phyloP scores from a whole-genome alignment of 2,797 vertebrate species.

The Nannoperca obscura region DNA sequence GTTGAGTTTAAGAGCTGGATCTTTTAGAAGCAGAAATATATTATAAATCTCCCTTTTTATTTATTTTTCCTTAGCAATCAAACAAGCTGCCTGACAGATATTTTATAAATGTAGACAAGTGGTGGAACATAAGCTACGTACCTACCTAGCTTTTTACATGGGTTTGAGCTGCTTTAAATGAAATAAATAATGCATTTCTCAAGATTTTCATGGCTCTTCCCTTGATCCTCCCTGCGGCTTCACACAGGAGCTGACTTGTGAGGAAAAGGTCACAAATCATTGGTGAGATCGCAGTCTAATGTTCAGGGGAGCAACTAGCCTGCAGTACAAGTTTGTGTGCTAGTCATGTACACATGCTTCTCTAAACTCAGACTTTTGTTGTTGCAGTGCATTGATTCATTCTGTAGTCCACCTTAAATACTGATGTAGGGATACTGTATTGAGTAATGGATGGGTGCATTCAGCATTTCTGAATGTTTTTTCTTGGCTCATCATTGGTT shows the following conservation, averaged over 20 bases:
- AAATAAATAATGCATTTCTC: slow-evolving; percentile 7
- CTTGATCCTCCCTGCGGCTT: slow-evolving; percentile 24
- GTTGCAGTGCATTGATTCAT: slow-evolving; percentile 42
- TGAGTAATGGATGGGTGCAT: background rate
- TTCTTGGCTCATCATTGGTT: slow-evolving; percentile 7
- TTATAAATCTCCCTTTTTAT: slow-evolving; percentile 29
- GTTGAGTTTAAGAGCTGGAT: slow-evolving; percentile 52
- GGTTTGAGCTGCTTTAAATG: slow-evolving; percentile 5
- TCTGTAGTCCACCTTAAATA: slow-evolving; percentile 12
- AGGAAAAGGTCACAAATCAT: slow-evolving; percentile 51
- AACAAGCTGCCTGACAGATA: slow-evolving; percentile 14
- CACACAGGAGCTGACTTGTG: slow-evolving; percentile 29
- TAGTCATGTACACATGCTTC: slow-evolving; percentile 47
- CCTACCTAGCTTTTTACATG: slow-evolving; percentile 7
- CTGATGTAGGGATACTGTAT: background rate
- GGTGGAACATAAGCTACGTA: slow-evolving; percentile 2
- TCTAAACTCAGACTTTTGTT: slow-evolving; percentile 16
- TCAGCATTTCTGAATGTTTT: slow-evolving; percentile 10
- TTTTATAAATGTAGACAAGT: slow-evolving; percentile 32
- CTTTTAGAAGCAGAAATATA: slow-evolving; percentile 51
- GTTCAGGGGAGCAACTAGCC: slow-evolving; percentile 37
- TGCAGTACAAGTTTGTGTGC: slow-evolving; percentile 40
- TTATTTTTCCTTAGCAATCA: slow-evolving; percentile 41
- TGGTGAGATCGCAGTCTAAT: slow-evolving; percentile 39
- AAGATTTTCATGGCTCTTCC: slow-evolving; percentile 8